Conservation (phyloP, 1,140 invertebrate genomes). For the Hylaeus anthracinus region DNA sequence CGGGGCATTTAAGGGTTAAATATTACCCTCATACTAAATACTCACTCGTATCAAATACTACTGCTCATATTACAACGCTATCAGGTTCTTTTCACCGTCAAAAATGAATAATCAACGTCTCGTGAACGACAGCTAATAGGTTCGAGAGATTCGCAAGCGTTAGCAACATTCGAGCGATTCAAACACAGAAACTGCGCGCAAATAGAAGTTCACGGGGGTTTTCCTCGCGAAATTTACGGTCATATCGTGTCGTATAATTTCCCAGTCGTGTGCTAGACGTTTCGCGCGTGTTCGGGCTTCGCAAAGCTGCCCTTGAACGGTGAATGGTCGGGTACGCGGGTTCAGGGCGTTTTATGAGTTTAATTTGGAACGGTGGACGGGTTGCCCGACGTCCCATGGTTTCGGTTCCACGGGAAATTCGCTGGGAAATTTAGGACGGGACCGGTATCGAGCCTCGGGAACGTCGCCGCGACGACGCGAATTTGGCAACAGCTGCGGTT, state of each 20-base stretch:
- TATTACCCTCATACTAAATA: too few species aligned
- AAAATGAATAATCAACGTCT: too few species aligned
- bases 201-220: not conserved
- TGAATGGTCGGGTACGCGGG: slow-evolving; percentile 39
- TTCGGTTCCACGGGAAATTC: slow-evolving; percentile 68
- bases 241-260: slow-evolving; percentile 23
- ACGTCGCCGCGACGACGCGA: slow-evolving; percentile 7
- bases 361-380: slow-evolving; percentile 72
- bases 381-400: slow-evolving; percentile 32
- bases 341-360: slow-evolving; percentile 74
- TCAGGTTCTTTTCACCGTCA: too few species aligned
- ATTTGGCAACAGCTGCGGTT: slow-evolving; percentile 52
- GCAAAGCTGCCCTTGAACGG: slow-evolving; percentile 31
- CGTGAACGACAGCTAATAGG: too few species aligned
- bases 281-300: slow-evolving; percentile 6
- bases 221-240: not conserved
- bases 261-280: not conserved
- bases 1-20: too few species aligned
- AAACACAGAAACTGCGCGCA: not conserved
- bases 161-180: not conserved
- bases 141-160: too few species aligned
- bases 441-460: slow-evolving; percentile 16
- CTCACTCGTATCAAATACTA: too few species aligned
- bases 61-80: too few species aligned
- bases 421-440: slow-evolving; percentile 46